phyloP scores from a whole-genome alignment of 2,888 invertebrate genomes.

The Dryocosmus kuriphilus region DNA sequence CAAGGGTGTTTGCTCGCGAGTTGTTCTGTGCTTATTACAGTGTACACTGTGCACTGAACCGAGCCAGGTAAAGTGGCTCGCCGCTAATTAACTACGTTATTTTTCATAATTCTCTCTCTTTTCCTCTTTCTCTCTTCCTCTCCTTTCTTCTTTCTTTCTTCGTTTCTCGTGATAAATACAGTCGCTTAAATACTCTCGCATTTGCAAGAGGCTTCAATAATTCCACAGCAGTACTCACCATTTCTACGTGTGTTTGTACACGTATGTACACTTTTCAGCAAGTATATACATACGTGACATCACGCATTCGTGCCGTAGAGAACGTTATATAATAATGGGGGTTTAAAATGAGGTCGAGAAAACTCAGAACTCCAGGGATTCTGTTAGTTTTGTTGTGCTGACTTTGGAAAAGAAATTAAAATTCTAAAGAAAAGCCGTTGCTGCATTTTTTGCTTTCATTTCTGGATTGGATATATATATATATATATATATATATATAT shows the following conservation, averaged over 20 bases:
- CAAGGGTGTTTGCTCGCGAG: slow-evolving; percentile 66
- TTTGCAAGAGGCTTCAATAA: slow-evolving; percentile 61
- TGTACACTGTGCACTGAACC: slow-evolving; percentile 67
- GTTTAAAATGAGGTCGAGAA: slow-evolving; percentile 3
- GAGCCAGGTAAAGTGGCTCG: slow-evolving; percentile 69
- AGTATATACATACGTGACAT: slow-evolving; percentile 17
- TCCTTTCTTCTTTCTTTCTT: slow-evolving; percentile 41
- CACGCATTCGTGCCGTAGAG: not conserved
- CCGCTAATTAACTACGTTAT: slow-evolving; percentile 75
- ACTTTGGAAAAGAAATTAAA: not conserved
- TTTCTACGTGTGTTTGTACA: slow-evolving; percentile 35
- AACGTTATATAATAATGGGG: not conserved
- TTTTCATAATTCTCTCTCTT: slow-evolving; percentile 59
- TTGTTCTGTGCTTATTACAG: slow-evolving; percentile 74
- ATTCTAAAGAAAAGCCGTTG: not conserved
- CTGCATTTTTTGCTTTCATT: not conserved
- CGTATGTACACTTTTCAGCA: slow-evolving; percentile 8
- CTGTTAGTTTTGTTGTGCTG: not conserved
- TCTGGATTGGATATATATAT: too few species aligned
- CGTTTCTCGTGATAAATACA: slow-evolving; percentile 41
- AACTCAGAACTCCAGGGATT: not conserved
- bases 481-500: too few species aligned
- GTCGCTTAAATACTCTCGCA: slow-evolving; percentile 47
- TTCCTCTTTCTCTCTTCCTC: slow-evolving; percentile 17
- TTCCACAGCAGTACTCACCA: slow-evolving; percentile 50